These are phyloP conservation scores for Dufourea novaeangliae DNA, from an alignment of 1,140 invertebrate genomes.

Conservation along the genomic window DNA sequence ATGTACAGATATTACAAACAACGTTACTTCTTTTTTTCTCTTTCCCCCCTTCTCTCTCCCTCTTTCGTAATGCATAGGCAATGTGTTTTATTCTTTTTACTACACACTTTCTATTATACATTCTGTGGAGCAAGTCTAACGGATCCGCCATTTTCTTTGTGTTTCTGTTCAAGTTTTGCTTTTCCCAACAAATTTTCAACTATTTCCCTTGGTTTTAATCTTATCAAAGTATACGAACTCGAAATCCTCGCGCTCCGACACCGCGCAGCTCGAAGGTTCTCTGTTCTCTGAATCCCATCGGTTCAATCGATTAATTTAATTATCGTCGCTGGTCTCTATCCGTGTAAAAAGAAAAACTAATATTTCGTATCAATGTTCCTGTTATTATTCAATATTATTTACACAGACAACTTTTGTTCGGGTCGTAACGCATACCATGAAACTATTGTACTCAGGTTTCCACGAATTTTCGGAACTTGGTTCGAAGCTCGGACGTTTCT, in stretches of 20 bases:
- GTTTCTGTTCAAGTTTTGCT: background rate
- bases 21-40: constrained; percentile 36
- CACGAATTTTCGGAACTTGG: constrained; percentile 50
- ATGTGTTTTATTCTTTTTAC: constrained; percentile 52
- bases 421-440: constrained; percentile 20
- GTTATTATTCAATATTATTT: constrained; percentile 54
- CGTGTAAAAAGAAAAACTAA: constrained; percentile 44
- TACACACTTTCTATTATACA: constrained; percentile 67
- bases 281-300: background rate
- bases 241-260: too few species aligned
- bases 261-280: background rate
- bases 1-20: constrained; percentile 79
- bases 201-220: too few species aligned
- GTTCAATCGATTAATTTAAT: background rate
- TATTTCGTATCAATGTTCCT: constrained; percentile 26
- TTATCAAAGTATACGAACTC: background rate
- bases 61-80: constrained; percentile 65
- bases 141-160: constrained; percentile 25
- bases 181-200: background rate
- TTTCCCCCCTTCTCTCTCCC: constrained; percentile 15
- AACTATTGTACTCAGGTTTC: constrained; percentile 55
- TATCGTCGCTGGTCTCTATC: background rate
- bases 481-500: constrained; percentile 15
- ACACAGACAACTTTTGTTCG: constrained; percentile 50
- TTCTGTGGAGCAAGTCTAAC: constrained; percentile 55